Conservation (phyloP, 2,888 invertebrate genomes). For the Stenichneumon culpator region DNA sequence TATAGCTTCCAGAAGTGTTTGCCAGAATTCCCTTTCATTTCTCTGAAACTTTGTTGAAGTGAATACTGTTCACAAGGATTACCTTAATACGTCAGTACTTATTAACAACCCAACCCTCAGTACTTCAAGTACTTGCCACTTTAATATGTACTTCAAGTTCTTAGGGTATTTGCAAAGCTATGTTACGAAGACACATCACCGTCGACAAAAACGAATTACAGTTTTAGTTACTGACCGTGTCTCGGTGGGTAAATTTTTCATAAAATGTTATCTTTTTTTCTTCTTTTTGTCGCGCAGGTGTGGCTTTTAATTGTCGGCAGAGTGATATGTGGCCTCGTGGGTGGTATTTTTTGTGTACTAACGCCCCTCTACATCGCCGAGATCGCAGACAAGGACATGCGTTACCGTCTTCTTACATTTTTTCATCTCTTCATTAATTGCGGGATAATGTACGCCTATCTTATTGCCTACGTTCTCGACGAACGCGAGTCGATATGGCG, state of each 20-base stretch:
- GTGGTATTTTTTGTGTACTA: conserved; percentile 76
- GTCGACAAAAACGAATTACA: not conserved
- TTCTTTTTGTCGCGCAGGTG: conserved; percentile 60
- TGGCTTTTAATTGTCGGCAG: conserved; percentile 76
- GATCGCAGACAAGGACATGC: conserved; percentile 75
- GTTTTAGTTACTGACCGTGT: not conserved
- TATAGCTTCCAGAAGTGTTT: too few species aligned
- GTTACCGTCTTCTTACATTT: conserved; percentile 75
- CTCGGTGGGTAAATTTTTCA: not conserved
- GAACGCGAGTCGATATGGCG: conserved; percentile 68
- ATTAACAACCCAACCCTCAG: too few species aligned
- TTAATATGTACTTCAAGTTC: too few species aligned
- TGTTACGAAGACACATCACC: too few species aligned
- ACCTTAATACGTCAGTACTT: too few species aligned
- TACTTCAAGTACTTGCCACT: too few species aligned
- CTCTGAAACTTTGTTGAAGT: too few species aligned
- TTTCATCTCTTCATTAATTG: conserved; percentile 79
- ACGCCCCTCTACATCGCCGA: conserved; percentile 80
- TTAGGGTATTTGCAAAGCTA: too few species aligned
- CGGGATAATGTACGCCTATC: conserved; percentile 80
- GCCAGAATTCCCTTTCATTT: too few species aligned
- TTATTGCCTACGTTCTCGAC: conserved; percentile 67
- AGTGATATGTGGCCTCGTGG: conserved; percentile 76
- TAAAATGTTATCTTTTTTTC: not conserved
- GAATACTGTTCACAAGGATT: too few species aligned